These are phyloP conservation scores for Brienomyrus longianalis DNA, from an alignment of 2,113 vertebrate species.

Conservation along the genomic window DNA sequence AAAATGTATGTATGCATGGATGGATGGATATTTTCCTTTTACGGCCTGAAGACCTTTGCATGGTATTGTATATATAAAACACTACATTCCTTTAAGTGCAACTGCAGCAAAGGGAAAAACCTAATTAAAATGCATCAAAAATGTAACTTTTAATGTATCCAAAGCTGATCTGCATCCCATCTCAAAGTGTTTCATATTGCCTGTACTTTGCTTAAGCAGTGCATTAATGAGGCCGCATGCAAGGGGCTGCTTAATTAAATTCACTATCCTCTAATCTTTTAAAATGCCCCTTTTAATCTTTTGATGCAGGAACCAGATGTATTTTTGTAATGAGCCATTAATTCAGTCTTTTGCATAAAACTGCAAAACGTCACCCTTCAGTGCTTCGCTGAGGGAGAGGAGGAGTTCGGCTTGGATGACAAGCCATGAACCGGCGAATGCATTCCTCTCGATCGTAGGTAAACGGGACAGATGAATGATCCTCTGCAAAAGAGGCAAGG, in stretches of 20 bases:
- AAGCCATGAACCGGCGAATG: neutral
- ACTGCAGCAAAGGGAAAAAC: neutral
- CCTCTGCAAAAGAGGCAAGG: neutral
- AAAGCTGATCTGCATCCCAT: slow-evolving; percentile 7
- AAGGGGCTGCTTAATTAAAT: neutral
- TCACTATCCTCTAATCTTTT: slow-evolving; percentile 12
- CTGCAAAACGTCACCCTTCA: neutral
- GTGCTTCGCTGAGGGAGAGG: neutral
- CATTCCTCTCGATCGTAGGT: neutral
- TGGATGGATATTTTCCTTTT: neutral
- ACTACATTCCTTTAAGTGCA: neutral
- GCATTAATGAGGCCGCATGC: neutral
- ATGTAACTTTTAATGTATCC: slow-evolving; percentile 2
- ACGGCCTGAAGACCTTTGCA: neutral
- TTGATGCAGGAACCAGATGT: neutral
- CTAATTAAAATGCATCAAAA: neutral
- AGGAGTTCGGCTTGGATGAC: neutral
- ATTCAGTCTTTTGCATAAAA: slow-evolving; percentile 18
- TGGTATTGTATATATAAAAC: neutral
- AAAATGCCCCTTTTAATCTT: slow-evolving; percentile 10
- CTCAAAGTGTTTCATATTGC: slow-evolving; percentile 5
- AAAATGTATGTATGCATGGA: neutral
- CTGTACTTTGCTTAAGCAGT: neutral
- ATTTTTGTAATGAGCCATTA: slow-evolving; percentile 12
- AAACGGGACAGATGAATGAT: neutral